Base-by-base conservation (phyloP, 2,113 vertebrate species). In the Halcyon senegalensis region DNA sequence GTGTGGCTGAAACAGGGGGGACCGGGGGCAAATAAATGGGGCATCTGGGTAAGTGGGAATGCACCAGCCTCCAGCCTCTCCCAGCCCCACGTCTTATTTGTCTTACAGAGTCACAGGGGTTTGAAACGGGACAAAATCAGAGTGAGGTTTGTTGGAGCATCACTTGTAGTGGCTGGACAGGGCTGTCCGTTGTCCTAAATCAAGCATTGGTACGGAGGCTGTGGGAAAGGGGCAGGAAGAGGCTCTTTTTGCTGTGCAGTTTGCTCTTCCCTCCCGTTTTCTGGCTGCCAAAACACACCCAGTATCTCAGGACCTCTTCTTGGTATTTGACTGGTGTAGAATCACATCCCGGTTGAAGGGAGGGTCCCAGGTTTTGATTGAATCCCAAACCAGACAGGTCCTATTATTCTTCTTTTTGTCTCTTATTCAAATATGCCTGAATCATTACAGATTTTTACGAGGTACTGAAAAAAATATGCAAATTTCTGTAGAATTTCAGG, bases 371-470 rank as follows among this genome's bases (percentile, higher is more conserved):
- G 7, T 79, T 95, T 96, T 93, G 95, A 89, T 30, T 76, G 77
- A 94, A 85, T 92, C 87, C 86, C 58, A 87, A 85, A 82, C 25
- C 55, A 89, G 95, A 83, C 94, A 95, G 80, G 58, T 89, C 37
- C 87, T 87, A 94, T 90, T 96, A 75, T 95, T 18, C 39, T 91
- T 74, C 77, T 84, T 96, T 91, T 92, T 91, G 77, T 90, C 63
- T 93, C 25, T 62, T 96, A 94, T 87, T 94, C 91, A 94, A 89
- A 92, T 55, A 37, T 59, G 77, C 17, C 53, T 76, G 80, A 92
- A 82, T 69, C 63, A 69, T 84, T 73, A n/a, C 14, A 43, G 62
- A 89, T 87, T 94, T 92, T 87, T 84, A 84, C 27, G 44, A 84
- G 60, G 33, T 46, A 43, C 46, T 77, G 56, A 64, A 92, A 53